Evolutionary conservation across 1,140 invertebrate genomes (phyloP), one percentile per base, ranked within the genome.

Genomic region (Thalassaphorura encarpata): DNA sequence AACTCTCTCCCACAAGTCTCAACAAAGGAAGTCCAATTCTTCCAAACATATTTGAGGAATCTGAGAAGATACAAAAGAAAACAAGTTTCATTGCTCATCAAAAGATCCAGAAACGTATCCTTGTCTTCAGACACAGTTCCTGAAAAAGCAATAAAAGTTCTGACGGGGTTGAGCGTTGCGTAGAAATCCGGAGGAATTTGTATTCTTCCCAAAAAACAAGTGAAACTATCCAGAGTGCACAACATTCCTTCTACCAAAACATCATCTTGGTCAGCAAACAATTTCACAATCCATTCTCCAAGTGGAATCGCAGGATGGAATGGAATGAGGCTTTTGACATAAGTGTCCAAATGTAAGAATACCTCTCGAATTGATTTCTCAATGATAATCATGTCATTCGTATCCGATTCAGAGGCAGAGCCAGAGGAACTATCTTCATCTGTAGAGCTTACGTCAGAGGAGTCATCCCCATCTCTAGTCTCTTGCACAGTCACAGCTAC

Each of bases 161-260:
- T 76, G 52, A 85, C 80, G 0, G 89, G 88, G 62, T 70, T 66
- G 11, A 72, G 52, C 24, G 62, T 60, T 3, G 54, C 43, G 74
- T 84, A 87, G 39, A 91, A 72, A 78, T 87, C 85, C 2, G 79
- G 78, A 23, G 82, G 78, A 4, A 83, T 83, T 56, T 68, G 60
- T 66, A 86, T 84, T 42, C 85, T 78, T 66, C 86, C 85, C 24
- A 84, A 85, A 21, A 90, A 79, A 46, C 86, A 87, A 40, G 85
- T 81, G 3, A 84, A 86, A 26, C 90, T 87, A 69, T 92, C 88
- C 28, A 92, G 71, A 39, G 85, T 87, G 70, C 88, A 92, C 1
- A 92, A 84, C 86, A 93, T 88, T n/a, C 85, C 83, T 74, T 92
- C 89, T 24, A 92, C 85, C 49, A 93, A 69, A 62, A 87, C 87